phyloP scores from a whole-genome alignment of 2,113 vertebrate species.

The Pterophyllum scalare region DNA sequence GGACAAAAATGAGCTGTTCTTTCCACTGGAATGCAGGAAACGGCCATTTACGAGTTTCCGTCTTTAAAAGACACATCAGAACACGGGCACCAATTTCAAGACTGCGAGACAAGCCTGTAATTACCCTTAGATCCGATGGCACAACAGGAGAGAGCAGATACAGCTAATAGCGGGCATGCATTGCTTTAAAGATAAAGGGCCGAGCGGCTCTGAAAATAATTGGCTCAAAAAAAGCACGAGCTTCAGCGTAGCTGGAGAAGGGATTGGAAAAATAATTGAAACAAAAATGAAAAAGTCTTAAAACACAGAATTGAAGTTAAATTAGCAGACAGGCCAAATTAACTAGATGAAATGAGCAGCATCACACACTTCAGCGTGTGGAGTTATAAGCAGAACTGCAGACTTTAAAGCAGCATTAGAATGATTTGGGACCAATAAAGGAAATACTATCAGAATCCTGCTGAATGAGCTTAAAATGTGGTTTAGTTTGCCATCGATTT shows the following conservation, averaged over 20 bases:
- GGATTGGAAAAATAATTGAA: not conserved
- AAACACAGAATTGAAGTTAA: not conserved
- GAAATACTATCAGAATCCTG: not conserved
- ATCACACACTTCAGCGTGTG: not conserved
- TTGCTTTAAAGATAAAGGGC: slow-evolving; percentile 19
- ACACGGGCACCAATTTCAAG: not conserved
- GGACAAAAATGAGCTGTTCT: not conserved
- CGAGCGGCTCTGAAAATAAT: not conserved
- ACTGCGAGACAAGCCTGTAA: not conserved
- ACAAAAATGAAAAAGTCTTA: not conserved
- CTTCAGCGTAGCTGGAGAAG: not conserved
- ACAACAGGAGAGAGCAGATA: not conserved
- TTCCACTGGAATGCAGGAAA: slow-evolving; percentile 50
- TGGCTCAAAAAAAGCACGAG: not conserved
- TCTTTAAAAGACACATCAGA: slow-evolving; percentile 17
- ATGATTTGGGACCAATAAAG: not conserved
- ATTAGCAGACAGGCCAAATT: not conserved
- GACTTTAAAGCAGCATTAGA: not conserved
- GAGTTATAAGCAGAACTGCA: not conserved
- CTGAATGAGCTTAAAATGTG: not conserved
- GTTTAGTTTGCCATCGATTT: not conserved
- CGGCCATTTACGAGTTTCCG: slow-evolving; percentile 38
- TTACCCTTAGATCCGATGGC: slow-evolving; percentile 39
- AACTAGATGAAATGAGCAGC: fast-evolving
- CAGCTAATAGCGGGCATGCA: not conserved